Conservation (phyloP, 2,113 vertebrate genomes). For the Smithornis capensis region DNA sequence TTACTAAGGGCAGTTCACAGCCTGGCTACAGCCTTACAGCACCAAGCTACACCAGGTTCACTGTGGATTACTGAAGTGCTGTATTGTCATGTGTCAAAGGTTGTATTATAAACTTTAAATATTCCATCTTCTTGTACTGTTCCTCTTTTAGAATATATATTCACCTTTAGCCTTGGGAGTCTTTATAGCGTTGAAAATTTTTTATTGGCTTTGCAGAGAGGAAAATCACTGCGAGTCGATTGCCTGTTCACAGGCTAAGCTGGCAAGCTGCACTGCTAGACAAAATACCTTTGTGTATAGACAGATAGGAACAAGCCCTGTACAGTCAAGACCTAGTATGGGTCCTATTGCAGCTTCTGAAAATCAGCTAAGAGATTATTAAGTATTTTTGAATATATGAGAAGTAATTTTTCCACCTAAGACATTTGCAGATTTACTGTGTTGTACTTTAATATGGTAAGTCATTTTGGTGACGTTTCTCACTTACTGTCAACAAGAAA, state of each 20-base stretch:
- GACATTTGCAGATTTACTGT: not conserved
- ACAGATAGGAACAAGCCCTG: accelerated
- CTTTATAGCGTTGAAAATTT: not conserved
- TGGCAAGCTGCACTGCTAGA: not conserved
- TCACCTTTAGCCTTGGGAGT: not conserved
- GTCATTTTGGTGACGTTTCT: not conserved
- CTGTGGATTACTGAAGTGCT: not conserved
- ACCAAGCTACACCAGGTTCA: not conserved
- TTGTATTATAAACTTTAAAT: not conserved
- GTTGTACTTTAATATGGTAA: not conserved
- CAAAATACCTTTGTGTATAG: not conserved
- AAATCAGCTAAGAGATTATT: not conserved
- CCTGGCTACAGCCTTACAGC: not conserved
- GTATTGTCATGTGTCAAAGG: not conserved
- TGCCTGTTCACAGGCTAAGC: not conserved
- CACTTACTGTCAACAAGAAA: not conserved
- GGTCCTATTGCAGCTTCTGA: not conserved
- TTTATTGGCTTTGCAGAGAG: not conserved
- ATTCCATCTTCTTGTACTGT: not conserved
- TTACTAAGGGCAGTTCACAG: not conserved
- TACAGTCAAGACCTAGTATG: not conserved
- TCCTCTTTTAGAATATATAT: not conserved
- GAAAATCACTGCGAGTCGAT: accelerated
- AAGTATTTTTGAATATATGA: not conserved
- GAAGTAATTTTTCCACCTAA: not conserved